phyloP scores from a whole-genome alignment of 2,888 invertebrate genomes.

The Hypomecis punctinalis region DNA sequence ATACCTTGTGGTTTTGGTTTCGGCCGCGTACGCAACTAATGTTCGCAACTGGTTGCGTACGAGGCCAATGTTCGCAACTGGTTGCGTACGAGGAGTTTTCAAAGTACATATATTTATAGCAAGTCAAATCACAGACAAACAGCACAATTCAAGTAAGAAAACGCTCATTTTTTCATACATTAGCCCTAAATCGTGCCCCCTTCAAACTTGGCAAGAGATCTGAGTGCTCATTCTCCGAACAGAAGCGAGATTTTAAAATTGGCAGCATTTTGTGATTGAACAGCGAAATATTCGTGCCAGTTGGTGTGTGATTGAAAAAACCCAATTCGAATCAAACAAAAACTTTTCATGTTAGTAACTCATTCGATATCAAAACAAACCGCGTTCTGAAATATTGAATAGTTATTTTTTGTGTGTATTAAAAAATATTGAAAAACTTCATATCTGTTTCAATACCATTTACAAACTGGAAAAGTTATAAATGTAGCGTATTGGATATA shows the following conservation, averaged over 20 bases:
- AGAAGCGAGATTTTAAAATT: slow-evolving; percentile 16
- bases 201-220: slow-evolving; percentile 25
- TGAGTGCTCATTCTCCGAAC: slow-evolving; percentile 31
- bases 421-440: no score
- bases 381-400: slow-evolving; percentile 2
- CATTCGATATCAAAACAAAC: slow-evolving; percentile 19
- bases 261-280: slow-evolving; percentile 27
- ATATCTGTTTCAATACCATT: no score
- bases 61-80: no score
- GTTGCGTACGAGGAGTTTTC: no score
- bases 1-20: no score
- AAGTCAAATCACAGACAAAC: no score
- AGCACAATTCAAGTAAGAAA: background rate
- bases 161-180: background rate
- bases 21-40: no score
- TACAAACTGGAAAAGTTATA: no score
- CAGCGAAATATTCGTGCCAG: slow-evolving; percentile 19
- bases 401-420: background rate
- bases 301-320: background rate
- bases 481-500: no score
- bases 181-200: background rate
- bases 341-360: slow-evolving; percentile 20
- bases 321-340: slow-evolving; percentile 15
- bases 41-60: no score
- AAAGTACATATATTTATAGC: no score